These are phyloP conservation scores for Bombus soroeensis DNA, from an alignment of 1,140 invertebrate genomes.

Conservation along the genomic window DNA sequence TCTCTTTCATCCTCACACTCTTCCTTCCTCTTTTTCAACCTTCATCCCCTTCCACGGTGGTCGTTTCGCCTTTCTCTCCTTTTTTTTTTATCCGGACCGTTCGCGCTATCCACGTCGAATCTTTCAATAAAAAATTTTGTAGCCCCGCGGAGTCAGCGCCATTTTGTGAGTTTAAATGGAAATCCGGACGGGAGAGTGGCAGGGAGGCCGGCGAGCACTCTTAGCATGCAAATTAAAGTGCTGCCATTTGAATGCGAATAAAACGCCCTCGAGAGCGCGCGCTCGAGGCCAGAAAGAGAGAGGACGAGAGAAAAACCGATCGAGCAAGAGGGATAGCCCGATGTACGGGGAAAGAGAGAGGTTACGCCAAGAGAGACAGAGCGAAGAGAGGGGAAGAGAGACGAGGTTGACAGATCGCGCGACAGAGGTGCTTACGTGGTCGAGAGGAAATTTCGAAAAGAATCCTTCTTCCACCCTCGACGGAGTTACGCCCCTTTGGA, in stretches of 20 bases:
- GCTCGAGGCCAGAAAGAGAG: slow-evolving; percentile 14
- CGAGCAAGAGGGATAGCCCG: slow-evolving; percentile 32
- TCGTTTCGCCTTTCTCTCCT: slow-evolving; percentile 10
- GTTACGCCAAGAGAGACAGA: slow-evolving; percentile 66
- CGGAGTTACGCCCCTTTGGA: slow-evolving; percentile 49
- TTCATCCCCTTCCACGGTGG: background rate
- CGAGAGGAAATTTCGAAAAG: slow-evolving; percentile 69
- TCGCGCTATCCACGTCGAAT: slow-evolving; percentile 80
- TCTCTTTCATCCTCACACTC: slow-evolving; percentile 2
- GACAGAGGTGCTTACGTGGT: slow-evolving; percentile 76
- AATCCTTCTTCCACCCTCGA: slow-evolving; percentile 55
- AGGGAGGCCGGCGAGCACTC: slow-evolving; percentile 73
- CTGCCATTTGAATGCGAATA: slow-evolving; percentile 82
- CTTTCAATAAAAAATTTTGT: slow-evolving; percentile 84
- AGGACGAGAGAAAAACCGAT: slow-evolving; percentile 2
- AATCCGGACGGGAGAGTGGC: slow-evolving; percentile 76
- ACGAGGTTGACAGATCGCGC: slow-evolving; percentile 76
- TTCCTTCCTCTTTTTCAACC: no score
- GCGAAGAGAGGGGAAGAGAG: slow-evolving; percentile 49
- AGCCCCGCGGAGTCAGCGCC: slow-evolving; percentile 81
- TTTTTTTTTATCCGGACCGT: slow-evolving; percentile 42
- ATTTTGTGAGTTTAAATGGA: slow-evolving; percentile 84
- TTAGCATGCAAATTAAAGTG: slow-evolving; percentile 84
- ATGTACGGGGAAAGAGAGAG: slow-evolving; percentile 50
- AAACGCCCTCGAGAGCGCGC: slow-evolving; percentile 75